phyloP scores from a whole-genome alignment of 2,113 vertebrate genomes.

The Pipa parva region DNA sequence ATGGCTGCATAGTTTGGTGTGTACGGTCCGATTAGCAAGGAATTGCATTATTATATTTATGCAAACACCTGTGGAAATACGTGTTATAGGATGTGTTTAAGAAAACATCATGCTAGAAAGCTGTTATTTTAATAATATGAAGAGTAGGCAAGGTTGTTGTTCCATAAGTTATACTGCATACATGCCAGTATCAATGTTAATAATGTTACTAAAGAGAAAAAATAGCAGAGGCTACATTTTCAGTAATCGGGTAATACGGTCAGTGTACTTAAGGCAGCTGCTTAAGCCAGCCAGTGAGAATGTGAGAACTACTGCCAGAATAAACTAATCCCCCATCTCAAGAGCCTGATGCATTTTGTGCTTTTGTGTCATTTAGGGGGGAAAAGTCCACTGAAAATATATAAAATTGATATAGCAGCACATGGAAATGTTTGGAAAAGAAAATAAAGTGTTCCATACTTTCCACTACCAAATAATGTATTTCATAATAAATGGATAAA shows the following conservation, averaged over 20 bases:
- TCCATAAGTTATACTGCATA: too few relatives aligned
- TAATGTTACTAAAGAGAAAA: too few relatives aligned
- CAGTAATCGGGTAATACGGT: neutral
- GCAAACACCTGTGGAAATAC: slow-evolving; percentile 2
- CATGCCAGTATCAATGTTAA: too few relatives aligned
- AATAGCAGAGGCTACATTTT: too few relatives aligned
- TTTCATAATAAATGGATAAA: slow-evolving; percentile 21
- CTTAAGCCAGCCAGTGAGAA: neutral
- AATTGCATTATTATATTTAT: neutral
- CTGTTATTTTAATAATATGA: too few relatives aligned
- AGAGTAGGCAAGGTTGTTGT: too few relatives aligned
- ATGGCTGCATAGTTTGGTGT: too few relatives aligned
- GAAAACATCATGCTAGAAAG: too few relatives aligned
- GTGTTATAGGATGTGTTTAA: too few relatives aligned
- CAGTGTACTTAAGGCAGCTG: neutral
- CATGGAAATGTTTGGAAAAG: neutral
- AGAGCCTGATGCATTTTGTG: neutral
- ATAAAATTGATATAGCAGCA: neutral
- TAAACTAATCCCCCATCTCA: neutral
- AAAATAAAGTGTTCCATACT: neutral
- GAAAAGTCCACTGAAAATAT: neutral
- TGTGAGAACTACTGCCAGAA: neutral
- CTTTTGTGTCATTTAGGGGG: neutral
- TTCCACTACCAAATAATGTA: slow-evolving; percentile 2
- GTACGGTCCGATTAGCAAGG: slow-evolving; percentile 1